These are phyloP conservation scores for Nibea coibor DNA, from an alignment of 2,113 vertebrate species.

Conservation along the genomic window DNA sequence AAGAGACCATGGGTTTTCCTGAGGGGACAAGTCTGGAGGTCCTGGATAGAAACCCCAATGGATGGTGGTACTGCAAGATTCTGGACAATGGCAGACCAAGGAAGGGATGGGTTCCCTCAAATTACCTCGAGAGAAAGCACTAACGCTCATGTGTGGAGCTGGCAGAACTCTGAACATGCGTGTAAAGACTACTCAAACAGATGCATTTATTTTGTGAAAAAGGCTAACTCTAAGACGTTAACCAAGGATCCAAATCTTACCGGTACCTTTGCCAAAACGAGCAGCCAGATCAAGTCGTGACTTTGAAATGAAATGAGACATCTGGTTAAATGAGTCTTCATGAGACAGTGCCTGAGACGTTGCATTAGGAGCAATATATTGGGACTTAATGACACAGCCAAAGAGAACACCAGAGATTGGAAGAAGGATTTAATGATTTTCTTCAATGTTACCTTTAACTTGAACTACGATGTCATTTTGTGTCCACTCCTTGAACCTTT, in stretches of 20 bases:
- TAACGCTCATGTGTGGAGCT: slow-evolving; percentile 74
- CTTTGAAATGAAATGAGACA: slow-evolving; percentile 48
- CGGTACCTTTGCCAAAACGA: slow-evolving; percentile 68
- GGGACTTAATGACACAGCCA: slow-evolving; percentile 46
- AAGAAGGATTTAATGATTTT: slow-evolving; percentile 53
- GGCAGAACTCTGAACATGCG: slow-evolving; percentile 63
- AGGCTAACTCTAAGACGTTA: slow-evolving; percentile 39
- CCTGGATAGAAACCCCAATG: slow-evolving; percentile 96
- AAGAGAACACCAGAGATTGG: slow-evolving; percentile 55
- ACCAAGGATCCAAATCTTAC: slow-evolving; percentile 39
- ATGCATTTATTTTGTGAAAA: slow-evolving; percentile 68
- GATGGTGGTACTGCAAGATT: slow-evolving; percentile 99
- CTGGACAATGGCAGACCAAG: slow-evolving; percentile 92
- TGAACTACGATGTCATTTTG: slow-evolving; percentile 64
- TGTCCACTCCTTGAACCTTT: slow-evolving; percentile 59
- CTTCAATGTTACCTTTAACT: slow-evolving; percentile 65
- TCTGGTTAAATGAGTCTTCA: slow-evolving; percentile 53
- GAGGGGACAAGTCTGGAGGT: slow-evolving; percentile 98
- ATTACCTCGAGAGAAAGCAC: slow-evolving; percentile 99
- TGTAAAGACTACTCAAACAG: slow-evolving; percentile 69
- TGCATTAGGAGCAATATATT: slow-evolving; percentile 42
- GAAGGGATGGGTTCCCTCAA: slow-evolving; percentile 99
- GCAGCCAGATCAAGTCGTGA: slow-evolving; percentile 59
- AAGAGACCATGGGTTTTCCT: slow-evolving; percentile 97
- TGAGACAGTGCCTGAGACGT: slow-evolving; percentile 42